These are phyloP conservation scores for Agapostemon virescens DNA, from an alignment of 2,888 invertebrate genomes.

Conservation along the genomic window DNA sequence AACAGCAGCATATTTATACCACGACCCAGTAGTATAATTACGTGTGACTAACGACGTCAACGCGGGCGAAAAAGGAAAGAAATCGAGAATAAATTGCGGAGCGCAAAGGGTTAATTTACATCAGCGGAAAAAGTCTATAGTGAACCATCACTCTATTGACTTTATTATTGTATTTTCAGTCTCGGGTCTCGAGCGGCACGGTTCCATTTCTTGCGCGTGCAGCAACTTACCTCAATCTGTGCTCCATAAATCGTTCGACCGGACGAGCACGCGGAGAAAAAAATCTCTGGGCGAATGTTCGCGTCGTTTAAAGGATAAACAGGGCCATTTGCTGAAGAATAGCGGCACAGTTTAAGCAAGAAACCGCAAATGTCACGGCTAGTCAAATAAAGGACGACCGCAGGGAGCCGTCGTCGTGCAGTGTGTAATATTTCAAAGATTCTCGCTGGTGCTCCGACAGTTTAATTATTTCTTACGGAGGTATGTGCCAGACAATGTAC, in stretches of 20 bases:
- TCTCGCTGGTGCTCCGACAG: slow-evolving; percentile 21
- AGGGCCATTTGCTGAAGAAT: neutral
- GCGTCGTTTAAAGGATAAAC: neutral
- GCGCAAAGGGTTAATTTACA: neutral
- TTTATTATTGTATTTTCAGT: neutral
- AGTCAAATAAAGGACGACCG: slow-evolving; percentile 20
- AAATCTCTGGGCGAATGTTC: neutral
- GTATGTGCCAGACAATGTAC: slow-evolving; percentile 14
- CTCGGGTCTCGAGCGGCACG: neutral
- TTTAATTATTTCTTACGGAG: slow-evolving; percentile 44
- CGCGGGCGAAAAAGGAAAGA: neutral
- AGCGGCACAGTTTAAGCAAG: slow-evolving; percentile 20
- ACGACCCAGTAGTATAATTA: neutral
- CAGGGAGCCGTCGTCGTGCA: neutral
- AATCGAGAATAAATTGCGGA: neutral
- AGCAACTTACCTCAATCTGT: neutral
- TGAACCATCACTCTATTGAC: neutral
- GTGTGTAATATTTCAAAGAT: slow-evolving; percentile 37
- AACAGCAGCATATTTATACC: neutral
- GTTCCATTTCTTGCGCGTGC: neutral
- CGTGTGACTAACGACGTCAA: neutral
- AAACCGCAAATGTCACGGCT: neutral
- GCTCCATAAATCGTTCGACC: neutral
- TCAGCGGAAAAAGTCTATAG: neutral
- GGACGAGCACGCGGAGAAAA: neutral